Percentiles rank a stretch among this genome's conserved stretches.
Conservation (phyloP, 2,888 invertebrate genomes). For the Ditylenchus weischeri region DNA sequence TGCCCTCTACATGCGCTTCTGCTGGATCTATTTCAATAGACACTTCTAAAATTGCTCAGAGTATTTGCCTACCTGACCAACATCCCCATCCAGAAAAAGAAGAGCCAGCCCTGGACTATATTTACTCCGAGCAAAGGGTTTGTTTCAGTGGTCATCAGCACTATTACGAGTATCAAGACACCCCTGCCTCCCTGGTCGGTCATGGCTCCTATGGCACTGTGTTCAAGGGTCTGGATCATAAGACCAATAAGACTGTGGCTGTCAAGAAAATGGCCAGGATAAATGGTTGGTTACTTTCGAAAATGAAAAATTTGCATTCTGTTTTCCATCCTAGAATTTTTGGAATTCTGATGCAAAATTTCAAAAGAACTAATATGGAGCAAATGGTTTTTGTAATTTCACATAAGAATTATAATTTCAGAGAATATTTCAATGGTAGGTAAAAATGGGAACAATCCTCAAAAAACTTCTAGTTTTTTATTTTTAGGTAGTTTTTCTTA, state of each 20-base stretch:
- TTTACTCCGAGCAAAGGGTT: background rate
- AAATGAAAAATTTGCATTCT: too few relatives aligned
- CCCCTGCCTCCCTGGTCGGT: slow-evolving; percentile 44
- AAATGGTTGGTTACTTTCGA: slow-evolving; percentile 1
- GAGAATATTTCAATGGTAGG: background rate
- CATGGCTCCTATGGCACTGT: slow-evolving; percentile 54
- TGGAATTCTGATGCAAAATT: too few relatives aligned
- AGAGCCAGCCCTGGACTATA: background rate
- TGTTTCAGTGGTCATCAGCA: background rate
- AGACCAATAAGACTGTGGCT: slow-evolving; percentile 36
- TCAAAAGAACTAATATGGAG: too few relatives aligned
- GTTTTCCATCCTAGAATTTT: too few relatives aligned
- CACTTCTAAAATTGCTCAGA: too few relatives aligned
- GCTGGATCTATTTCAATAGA: too few relatives aligned
- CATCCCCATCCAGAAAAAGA: background rate
- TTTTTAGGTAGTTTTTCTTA: too few relatives aligned
- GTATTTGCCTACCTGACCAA: background rate
- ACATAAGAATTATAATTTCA: background rate
- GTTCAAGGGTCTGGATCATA: slow-evolving; percentile 37
- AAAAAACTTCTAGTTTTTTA: too few relatives aligned
- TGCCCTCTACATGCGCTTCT: too few relatives aligned
- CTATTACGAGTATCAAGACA: slow-evolving; percentile 44
- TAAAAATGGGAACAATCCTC: background rate
- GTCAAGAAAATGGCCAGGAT: slow-evolving; percentile 45
- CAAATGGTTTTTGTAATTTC: background rate